A percentile compares a stretch with the other conserved stretches of the same genome.
Evolutionary conservation across 2,797 vertebrate genomes (phyloP).

Genomic region (Scleropages formosus): DNA sequence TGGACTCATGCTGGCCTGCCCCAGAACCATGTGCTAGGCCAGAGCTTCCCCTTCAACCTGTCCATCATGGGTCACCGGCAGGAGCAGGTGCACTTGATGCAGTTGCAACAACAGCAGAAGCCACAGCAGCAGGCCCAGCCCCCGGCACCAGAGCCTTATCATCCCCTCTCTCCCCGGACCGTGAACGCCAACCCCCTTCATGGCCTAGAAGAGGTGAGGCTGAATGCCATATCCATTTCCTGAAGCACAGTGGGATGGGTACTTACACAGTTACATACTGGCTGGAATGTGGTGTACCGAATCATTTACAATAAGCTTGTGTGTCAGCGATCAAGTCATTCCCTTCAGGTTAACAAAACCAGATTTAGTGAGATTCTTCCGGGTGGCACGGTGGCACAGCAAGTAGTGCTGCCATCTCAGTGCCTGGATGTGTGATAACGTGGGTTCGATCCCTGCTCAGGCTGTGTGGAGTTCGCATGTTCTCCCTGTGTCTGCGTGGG

Average conservation of each 20-base stretch:
- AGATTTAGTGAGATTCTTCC: too few relatives aligned
- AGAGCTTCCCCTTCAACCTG: conserved; percentile 77
- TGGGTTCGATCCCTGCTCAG: too few relatives aligned
- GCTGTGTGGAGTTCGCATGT: too few relatives aligned
- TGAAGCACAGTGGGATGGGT: background rate
- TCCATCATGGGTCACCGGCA: conserved; percentile 83
- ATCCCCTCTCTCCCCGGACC: conserved; percentile 81
- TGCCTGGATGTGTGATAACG: too few relatives aligned
- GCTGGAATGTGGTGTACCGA: too few relatives aligned
- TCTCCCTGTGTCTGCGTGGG: too few relatives aligned
- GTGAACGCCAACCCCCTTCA: conserved; percentile 89
- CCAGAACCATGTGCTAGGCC: conserved; percentile 84
- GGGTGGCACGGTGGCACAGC: too few relatives aligned
- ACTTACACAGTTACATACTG: background rate
- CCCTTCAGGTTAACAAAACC: background rate
- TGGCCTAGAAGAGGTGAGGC: conserved; percentile 91
- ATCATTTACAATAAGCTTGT: background rate
- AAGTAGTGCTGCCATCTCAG: too few relatives aligned
- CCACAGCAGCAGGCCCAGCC: conserved; percentile 71
- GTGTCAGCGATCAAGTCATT: background rate
- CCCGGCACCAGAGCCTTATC: conserved; percentile 82
- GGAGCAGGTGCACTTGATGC: conserved; percentile 88
- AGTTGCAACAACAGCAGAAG: conserved; percentile 84
- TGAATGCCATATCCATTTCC: background rate
- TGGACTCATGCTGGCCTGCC: conserved; percentile 86